Base-by-base conservation (phyloP, 2,113 vertebrate genomes). In the Muscicapa adusta region DNA sequence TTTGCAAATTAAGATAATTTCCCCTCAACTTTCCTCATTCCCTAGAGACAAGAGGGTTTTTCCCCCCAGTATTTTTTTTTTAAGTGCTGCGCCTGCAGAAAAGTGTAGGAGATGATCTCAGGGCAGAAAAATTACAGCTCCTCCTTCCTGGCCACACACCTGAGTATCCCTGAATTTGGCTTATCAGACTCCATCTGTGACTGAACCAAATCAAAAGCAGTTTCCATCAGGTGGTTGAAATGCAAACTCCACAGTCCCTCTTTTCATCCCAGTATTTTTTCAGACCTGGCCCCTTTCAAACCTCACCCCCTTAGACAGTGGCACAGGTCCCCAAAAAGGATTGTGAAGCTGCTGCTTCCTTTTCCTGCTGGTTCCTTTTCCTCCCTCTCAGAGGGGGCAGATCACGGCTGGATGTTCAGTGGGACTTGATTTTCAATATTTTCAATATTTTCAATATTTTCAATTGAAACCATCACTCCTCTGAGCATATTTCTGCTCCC, bases 41-140 rank as follows among this genome's bases (percentile, higher is more conserved):
- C n/a, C n/a, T n/a, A n/a, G n/a, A n/a, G n/a, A n/a, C n/a, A n/a
- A n/a, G n/a, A n/a, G n/a, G n/a, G n/a, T n/a, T n/a, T n/a, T n/a
- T n/a, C n/a, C n/a, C n/a, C n/a, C n/a, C n/a, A n/a, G n/a, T n/a
- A n/a, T n/a, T n/a, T 47, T 48, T 40, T 85, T 88, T 87, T 91
- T 93, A 83, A 66, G 82, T 94, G 86, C 61, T 87, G 65, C 91
- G 93, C 93, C 91, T 97, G 79, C 94, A 96, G 94, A 93, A 61
- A 24, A 79, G 70, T 33, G n/a, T 89, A 88, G 62, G 77, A 95
- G 62, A 74, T 96, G 96, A 97, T 91, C 94, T 97, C 97, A 93
- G 91, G 18, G 34, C 54, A 85, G 91, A 91, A 94, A 87, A 96
- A 96, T 94, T 50, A 63, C 81, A 92, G 75, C 95, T 89, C 95